These are phyloP conservation scores for Phalloptychus januarius DNA, from an alignment of 2,797 vertebrate species.

Conservation along the genomic window DNA sequence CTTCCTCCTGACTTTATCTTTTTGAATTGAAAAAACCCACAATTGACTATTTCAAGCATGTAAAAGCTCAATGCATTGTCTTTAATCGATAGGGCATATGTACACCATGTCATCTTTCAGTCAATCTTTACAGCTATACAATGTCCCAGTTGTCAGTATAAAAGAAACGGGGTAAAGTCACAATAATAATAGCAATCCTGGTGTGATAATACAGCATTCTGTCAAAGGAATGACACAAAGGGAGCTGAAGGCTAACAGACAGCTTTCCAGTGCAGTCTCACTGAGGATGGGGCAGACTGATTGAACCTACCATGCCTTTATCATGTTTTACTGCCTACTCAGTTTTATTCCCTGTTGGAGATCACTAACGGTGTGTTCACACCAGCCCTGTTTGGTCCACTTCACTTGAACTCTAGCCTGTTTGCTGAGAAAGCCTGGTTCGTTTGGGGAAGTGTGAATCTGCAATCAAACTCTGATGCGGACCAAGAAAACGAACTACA, in stretches of 20 bases:
- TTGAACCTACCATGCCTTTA: conserved; percentile 18
- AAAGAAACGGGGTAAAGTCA: conserved; percentile 77
- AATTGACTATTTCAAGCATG: conserved; percentile 49
- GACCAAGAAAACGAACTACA: no score
- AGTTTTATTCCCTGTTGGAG: not conserved
- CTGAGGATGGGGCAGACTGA: conserved; percentile 41
- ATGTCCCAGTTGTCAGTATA: conserved; percentile 84
- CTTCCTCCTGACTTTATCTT: not conserved
- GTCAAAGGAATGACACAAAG: conserved; percentile 70
- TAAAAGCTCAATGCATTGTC: conserved; percentile 83
- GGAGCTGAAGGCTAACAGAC: conserved; percentile 69
- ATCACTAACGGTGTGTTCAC: no score
- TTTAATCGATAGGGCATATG: conserved; percentile 91
- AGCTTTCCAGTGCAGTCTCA: conserved; percentile 80
- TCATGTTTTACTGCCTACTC: not conserved
- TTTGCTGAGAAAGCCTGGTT: no score
- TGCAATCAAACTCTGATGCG: no score
- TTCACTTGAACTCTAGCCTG: no score
- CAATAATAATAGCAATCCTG: conserved; percentile 57
- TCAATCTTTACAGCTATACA: conserved; percentile 90
- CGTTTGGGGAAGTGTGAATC: no score
- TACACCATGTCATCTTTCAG: conserved; percentile 90
- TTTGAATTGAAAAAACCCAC: not conserved
- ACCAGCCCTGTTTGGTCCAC: no score
- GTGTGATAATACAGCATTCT: conserved; percentile 69